phyloP scores from a whole-genome alignment of 2,113 vertebrate genomes.

The Xenopus borealis region DNA sequence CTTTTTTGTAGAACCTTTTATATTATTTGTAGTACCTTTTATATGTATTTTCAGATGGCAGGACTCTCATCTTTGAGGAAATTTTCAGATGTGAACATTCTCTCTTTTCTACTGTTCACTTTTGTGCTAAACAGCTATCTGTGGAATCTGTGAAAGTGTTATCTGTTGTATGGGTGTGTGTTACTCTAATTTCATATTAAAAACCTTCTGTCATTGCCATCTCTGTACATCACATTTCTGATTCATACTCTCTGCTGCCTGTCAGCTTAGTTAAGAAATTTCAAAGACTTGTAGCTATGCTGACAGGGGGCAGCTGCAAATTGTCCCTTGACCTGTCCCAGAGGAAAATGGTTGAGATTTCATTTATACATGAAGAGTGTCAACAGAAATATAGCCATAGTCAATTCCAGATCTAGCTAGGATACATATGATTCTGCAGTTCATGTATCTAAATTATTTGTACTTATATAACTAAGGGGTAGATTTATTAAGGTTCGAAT shows the following conservation, averaged over 20 bases:
- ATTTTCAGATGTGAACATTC: no score
- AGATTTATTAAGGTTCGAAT: no score
- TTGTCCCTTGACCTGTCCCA: conserved; percentile 70
- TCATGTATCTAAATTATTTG: not conserved
- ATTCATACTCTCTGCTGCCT: conserved; percentile 69
- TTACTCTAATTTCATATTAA: conserved; percentile 50
- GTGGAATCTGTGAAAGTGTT: conserved; percentile 9
- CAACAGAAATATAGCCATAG: conserved; percentile 63
- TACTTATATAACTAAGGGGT: no score
- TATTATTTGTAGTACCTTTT: no score
- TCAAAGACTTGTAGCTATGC: conserved; percentile 67
- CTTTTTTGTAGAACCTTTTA: no score
- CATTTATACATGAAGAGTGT: conserved; percentile 70
- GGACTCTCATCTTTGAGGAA: no score
- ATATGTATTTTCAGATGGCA: no score
- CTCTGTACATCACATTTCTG: conserved; percentile 68
- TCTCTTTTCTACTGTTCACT: no score
- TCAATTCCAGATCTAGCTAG: conserved; percentile 63
- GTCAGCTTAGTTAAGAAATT: conserved; percentile 82
- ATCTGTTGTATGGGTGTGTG: conserved; percentile 50
- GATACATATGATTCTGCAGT: conserved; percentile 55
- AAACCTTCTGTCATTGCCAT: conserved; percentile 60
- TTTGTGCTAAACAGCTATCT: no score
- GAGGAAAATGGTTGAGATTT: conserved; percentile 70
- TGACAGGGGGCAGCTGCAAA: conserved; percentile 77